Evolutionary conservation across 37 sponge, comb jelly and placozoan genomes (phyloP).

Genomic region (Oopsacas minuta): DNA sequence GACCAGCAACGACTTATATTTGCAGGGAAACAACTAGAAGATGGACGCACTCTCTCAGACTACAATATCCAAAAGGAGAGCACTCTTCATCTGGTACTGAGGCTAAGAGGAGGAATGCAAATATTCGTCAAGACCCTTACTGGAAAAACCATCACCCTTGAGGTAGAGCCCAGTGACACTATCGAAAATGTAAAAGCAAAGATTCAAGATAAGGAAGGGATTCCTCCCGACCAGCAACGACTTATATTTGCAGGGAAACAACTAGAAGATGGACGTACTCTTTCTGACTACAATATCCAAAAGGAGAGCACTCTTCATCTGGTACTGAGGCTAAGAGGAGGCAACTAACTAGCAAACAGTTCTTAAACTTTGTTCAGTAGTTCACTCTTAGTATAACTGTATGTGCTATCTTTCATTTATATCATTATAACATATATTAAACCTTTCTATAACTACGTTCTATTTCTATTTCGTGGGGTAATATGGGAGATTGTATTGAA

Average conservation of each 20-base stretch:
- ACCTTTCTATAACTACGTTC: no score
- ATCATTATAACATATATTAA: no score
- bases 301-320: slow-evolving; percentile 85
- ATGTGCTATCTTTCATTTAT: no score
- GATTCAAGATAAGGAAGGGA: slow-evolving; percentile 69
- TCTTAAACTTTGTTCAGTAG: no score
- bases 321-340: slow-evolving; percentile 71
- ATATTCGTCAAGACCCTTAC: slow-evolving; percentile 68
- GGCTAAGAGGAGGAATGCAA: slow-evolving; percentile 48
- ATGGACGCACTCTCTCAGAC: slow-evolving; percentile 65
- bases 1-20: slow-evolving; percentile 96
- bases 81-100: slow-evolving; percentile 79
- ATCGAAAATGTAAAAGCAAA: slow-evolving; percentile 65
- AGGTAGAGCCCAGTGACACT: slow-evolving; percentile 57
- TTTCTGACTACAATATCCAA: slow-evolving; percentile 68
- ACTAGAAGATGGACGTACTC: slow-evolving; percentile 58
- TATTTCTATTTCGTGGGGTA: no score
- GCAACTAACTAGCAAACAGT: not conserved
- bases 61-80: slow-evolving; percentile 80
- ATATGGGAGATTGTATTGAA: no score
- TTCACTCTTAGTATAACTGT: no score
- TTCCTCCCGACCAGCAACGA: slow-evolving; percentile 65
- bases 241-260: slow-evolving; percentile 68
- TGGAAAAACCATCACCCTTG: slow-evolving; percentile 63
- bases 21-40: slow-evolving; percentile 88